These are phyloP conservation scores for Leucoma salicis DNA, from an alignment of 2,888 invertebrate species.

Conservation along the genomic window DNA sequence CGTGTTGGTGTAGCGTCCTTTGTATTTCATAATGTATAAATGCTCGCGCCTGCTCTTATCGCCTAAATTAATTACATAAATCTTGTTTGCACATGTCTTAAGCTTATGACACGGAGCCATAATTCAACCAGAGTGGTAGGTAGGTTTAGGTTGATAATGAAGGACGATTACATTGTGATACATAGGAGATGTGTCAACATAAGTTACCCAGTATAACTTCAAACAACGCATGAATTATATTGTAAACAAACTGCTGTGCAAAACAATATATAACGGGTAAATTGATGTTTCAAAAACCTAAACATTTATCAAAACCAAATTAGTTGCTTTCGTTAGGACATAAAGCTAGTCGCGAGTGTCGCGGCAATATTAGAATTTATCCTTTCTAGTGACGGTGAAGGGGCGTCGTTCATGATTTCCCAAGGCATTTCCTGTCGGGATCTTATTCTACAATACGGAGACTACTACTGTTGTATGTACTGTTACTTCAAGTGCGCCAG, in stretches of 20 bases:
- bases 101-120: conserved; percentile 77
- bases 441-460: conserved; percentile 43
- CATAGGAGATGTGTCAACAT: conserved; percentile 27
- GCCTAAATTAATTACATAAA: conserved; percentile 82
- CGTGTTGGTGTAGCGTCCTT: conserved; percentile 52
- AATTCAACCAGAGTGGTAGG: conserved; percentile 68
- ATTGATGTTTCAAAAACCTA: not conserved
- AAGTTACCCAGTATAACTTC: not conserved
- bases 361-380: conserved; percentile 33
- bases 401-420: conserved; percentile 68
- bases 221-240: not conserved
- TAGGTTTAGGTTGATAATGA: conserved; percentile 75
- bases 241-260: too few relatives aligned
- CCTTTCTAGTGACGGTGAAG: conserved; percentile 36
- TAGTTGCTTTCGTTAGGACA: conserved; percentile 13
- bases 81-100: conserved; percentile 81
- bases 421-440: conserved; percentile 60
- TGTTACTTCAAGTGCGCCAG: too few relatives aligned
- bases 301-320: conserved; percentile 10
- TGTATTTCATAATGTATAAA: conserved; percentile 66
- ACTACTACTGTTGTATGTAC: too few relatives aligned
- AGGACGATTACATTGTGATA: conserved; percentile 59
- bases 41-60: conserved; percentile 73
- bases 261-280: not conserved
- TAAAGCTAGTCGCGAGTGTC: conserved; percentile 24